phyloP scores from a whole-genome alignment of 2,113 vertebrate species.

The Crotalus viridis region DNA sequence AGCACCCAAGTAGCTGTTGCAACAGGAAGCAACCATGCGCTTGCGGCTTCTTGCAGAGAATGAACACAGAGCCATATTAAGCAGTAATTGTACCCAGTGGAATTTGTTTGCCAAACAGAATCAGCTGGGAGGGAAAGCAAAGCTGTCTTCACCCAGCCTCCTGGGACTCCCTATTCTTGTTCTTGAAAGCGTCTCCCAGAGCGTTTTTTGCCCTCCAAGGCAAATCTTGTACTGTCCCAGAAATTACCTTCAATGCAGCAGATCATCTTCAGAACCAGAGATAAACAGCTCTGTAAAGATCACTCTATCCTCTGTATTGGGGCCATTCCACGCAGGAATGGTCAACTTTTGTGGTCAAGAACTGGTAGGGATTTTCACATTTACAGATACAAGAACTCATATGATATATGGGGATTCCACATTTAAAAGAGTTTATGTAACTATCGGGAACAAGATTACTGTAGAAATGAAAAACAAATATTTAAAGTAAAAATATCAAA shows the following conservation, averaged over 20 bases:
- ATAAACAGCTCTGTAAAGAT: neutral
- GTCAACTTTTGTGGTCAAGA: neutral
- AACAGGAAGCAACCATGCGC: constrained; percentile 27
- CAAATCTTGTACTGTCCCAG: neutral
- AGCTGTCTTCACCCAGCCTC: neutral
- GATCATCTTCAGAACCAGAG: neutral
- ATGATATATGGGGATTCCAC: neutral
- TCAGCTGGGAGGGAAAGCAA: neutral
- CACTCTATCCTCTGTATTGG: neutral
- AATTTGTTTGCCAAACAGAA: neutral
- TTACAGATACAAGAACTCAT: neutral
- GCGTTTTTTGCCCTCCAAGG: neutral
- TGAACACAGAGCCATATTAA: neutral
- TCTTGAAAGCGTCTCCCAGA: neutral
- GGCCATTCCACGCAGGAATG: neutral
- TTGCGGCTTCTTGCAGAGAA: neutral
- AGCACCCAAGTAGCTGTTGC: constrained; percentile 34
- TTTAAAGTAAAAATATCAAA: neutral
- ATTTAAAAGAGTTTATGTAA: neutral
- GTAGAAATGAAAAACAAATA: neutral
- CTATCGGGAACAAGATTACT: neutral
- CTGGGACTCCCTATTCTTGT: neutral
- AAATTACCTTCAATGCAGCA: neutral
- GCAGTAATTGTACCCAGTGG: neutral
- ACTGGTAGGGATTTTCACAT: neutral